Base-by-base conservation (phyloP, 2,888 invertebrate genomes). In the Antheraea yamamai region DNA sequence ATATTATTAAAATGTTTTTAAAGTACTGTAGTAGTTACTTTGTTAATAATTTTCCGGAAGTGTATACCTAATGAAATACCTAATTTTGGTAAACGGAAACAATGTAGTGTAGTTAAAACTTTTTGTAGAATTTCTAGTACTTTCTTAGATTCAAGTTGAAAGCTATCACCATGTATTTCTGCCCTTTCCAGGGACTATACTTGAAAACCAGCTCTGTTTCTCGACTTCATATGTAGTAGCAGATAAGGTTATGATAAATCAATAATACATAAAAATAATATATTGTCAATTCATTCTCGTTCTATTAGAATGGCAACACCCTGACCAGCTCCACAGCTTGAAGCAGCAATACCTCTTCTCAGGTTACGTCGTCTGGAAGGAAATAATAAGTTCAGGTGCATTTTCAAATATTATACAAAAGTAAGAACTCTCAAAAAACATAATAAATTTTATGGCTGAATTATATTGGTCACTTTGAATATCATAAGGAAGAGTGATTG, bases 241-340 rank as follows among this genome's bases (percentile, higher is more conserved):
- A 58, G 3, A 2, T 64, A 4, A 14, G 26, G 64, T 26, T 26
- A 8, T 26, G 12, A 64, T 26, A 26, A 26, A 64, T 47, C 12
- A 64, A 26, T 66, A 30, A 66, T 4, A 30, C 14, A 16, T 16
- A 30, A 66, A 1, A 58, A 10, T n/a, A n/a, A 20, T 2, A 23
- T 64, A 35, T 23, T 51, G 16, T 18, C n/a, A 26, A 68, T 82
- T 95, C 91, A 96, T 78, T 96, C 85, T 73, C 95, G 95, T 94
- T 99, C 99, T 74, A 99, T 88, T 85, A 99, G 94, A 8, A 99
- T 83, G 23, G 99, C 99, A 81, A 99, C 98, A 61, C 99, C 99
- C 94, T 99, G 99, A 10, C 99, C 99, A 30, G 99, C 99, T 23
- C 99, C 99, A 88, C 99, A 99, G 86, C 98, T 99, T 0, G 99